A percentile compares a stretch with the other conserved stretches of the same genome.
These are phyloP conservation scores for Marmota flaviventris DNA, from an alignment of 2,113 vertebrate genomes.

Conservation along the genomic window DNA sequence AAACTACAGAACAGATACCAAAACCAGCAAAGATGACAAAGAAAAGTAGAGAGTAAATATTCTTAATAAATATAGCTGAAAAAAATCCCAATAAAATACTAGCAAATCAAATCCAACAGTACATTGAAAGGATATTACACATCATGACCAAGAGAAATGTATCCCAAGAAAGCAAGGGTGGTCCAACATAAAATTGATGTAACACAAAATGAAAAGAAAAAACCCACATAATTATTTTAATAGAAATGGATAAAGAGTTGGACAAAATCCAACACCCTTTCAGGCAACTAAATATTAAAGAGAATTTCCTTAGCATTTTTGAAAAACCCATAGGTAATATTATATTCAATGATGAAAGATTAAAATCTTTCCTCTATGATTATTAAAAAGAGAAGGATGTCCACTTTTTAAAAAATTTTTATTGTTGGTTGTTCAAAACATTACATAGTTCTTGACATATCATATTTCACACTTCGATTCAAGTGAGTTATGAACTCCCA, in stretches of 20 bases:
- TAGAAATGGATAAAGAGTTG: not conserved
- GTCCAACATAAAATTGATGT: not conserved
- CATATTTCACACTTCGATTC: too few species aligned
- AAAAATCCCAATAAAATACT: not conserved
- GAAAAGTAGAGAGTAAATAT: not conserved
- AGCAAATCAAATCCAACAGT: not conserved
- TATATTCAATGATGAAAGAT: not conserved
- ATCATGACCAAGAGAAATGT: not conserved
- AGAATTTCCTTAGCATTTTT: conserved; percentile 26
- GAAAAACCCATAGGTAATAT: not conserved
- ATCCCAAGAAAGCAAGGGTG: not conserved
- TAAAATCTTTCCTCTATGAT: not conserved
- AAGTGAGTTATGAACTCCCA: too few species aligned
- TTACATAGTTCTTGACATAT: too few species aligned
- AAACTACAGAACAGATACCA: not conserved
- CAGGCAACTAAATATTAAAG: not conserved
- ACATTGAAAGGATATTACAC: not conserved
- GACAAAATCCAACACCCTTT: not conserved
- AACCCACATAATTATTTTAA: not conserved
- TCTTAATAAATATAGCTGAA: not conserved
- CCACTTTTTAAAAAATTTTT: not conserved
- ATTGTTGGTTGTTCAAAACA: too few species aligned
- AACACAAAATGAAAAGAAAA: not conserved
- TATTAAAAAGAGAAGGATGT: not conserved
- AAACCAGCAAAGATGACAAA: not conserved